Conservation (phyloP, 2,888 invertebrate genomes). For the Eurois occulta region DNA sequence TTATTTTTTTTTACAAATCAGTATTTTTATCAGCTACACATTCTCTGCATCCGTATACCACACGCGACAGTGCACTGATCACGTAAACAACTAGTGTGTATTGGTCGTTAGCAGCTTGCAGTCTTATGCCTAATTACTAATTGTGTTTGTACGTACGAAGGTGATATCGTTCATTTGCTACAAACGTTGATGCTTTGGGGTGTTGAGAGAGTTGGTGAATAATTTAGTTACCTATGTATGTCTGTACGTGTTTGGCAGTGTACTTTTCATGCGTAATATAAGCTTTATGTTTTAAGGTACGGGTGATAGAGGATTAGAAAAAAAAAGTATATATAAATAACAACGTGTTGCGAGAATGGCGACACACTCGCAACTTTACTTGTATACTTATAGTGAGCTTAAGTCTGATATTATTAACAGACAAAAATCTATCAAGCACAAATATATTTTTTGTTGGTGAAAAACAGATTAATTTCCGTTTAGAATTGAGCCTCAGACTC, state of each 20-base stretch:
- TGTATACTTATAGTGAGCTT: background rate
- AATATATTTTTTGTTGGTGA: background rate
- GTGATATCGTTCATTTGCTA: slow-evolving; percentile 45
- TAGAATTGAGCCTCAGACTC: background rate
- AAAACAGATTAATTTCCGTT: background rate
- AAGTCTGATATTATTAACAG: background rate
- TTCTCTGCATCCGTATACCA: slow-evolving; percentile 58
- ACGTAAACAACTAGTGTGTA: slow-evolving; percentile 79
- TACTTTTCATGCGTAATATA: background rate
- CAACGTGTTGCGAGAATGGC: background rate
- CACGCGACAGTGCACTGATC: slow-evolving; percentile 69
- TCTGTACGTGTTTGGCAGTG: background rate
- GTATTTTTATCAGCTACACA: slow-evolving; percentile 8
- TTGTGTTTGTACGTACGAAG: slow-evolving; percentile 63
- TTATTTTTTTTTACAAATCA: background rate
- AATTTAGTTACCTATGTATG: background rate
- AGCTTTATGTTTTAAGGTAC: background rate
- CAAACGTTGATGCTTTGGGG: background rate
- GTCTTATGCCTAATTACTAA: slow-evolving; percentile 77
- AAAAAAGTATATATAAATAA: too few relatives aligned
- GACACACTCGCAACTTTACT: background rate
- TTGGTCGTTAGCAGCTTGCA: slow-evolving; percentile 74
- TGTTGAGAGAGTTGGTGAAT: background rate
- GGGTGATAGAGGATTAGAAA: background rate
- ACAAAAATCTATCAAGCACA: background rate